Conservation (phyloP, 1,140 invertebrate species). For the Micrasema minimum region DNA sequence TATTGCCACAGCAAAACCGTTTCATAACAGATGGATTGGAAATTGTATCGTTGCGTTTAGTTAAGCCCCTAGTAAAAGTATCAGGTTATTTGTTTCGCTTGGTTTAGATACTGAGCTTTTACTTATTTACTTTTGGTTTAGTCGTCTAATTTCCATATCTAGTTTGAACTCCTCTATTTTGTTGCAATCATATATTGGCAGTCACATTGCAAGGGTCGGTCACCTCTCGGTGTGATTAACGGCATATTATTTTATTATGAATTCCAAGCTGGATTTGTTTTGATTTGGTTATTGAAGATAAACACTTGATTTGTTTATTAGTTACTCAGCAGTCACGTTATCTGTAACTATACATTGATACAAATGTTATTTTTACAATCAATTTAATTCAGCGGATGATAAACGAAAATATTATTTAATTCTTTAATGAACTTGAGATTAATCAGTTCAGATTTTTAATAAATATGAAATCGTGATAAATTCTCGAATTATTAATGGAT, state of each 20-base stretch:
- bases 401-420: too few species aligned
- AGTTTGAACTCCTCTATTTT: neutral
- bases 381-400: too few species aligned
- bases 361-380: too few species aligned
- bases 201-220: constrained; percentile 18
- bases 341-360: too few species aligned
- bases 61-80: neutral
- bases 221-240: constrained; percentile 28
- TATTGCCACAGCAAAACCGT: constrained; percentile 17
- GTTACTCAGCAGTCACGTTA: too few species aligned
- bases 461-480: too few species aligned
- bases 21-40: neutral
- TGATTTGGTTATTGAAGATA: constrained; percentile 21
- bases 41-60: neutral
- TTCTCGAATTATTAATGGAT: too few species aligned
- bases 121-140: neutral
- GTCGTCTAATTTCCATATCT: neutral
- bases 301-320: neutral
- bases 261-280: constrained; percentile 20
- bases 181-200: constrained; percentile 10
- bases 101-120: neutral
- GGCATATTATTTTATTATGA: constrained; percentile 19
- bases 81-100: neutral
- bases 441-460: too few species aligned
- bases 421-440: too few species aligned